Conservation (phyloP, 64 coral and sea anemone genomes). For the Stichodactyla helianthus region DNA sequence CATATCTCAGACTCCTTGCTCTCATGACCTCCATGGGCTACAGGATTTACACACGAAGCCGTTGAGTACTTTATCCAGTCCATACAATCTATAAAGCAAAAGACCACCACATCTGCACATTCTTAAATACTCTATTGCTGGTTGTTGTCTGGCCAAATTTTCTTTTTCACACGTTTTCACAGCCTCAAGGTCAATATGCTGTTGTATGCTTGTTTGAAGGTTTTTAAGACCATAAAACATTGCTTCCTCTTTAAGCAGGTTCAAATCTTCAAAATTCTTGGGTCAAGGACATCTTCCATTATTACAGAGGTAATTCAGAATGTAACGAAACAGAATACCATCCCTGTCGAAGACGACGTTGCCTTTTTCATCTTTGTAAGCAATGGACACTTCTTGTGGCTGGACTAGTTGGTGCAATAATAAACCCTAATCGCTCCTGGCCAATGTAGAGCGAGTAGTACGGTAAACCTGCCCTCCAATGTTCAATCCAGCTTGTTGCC, state of each 20-base stretch:
- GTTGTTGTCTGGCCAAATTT: no score
- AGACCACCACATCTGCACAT: no score
- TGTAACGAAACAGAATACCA: conserved; percentile 28
- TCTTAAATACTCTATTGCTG: no score
- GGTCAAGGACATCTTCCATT: background rate
- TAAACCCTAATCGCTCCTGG: background rate
- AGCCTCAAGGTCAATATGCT: no score
- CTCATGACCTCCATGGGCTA: no score
- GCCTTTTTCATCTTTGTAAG: conserved; percentile 16
- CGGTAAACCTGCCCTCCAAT: conserved; percentile 23
- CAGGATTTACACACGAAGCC: no score
- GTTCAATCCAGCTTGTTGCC: background rate
- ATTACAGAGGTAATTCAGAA: conserved; percentile 32
- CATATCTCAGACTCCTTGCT: no score
- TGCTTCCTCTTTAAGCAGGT: background rate
- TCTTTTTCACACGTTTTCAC: no score
- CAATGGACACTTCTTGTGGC: background rate
- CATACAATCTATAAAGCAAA: no score
- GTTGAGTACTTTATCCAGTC: no score
- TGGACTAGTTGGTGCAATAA: conserved; percentile 13
- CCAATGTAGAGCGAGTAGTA: conserved; percentile 4
- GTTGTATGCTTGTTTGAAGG: no score
- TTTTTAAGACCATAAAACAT: no score
- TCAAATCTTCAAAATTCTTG: conserved; percentile 21
- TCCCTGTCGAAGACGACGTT: conserved; percentile 37